A percentile compares a stretch with the other conserved stretches of the same genome.
Conservation (phyloP, 2,113 vertebrate genomes). For the Pterocles orientalis region DNA sequence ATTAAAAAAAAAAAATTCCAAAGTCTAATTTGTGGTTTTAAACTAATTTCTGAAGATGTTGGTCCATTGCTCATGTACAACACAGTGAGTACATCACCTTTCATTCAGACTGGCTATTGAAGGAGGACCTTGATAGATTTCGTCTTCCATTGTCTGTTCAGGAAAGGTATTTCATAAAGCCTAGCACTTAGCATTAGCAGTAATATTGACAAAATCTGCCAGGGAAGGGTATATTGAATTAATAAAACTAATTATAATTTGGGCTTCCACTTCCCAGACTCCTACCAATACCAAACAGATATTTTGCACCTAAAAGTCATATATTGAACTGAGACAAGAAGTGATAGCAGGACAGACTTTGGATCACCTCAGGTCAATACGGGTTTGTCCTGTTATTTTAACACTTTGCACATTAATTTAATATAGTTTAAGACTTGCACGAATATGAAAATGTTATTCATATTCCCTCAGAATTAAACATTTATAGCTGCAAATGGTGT, state of each 20-base stretch:
- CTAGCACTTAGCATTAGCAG: background rate
- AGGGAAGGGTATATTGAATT: background rate
- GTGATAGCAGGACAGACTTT: background rate
- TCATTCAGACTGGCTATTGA: background rate
- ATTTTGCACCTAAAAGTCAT: background rate
- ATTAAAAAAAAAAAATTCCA: no score
- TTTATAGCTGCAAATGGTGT: conserved; percentile 24
- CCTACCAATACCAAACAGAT: background rate
- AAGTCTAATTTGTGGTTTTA: background rate
- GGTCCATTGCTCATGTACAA: background rate
- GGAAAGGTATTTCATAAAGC: background rate
- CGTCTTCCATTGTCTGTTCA: background rate
- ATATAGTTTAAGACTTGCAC: background rate
- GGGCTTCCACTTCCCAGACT: background rate
- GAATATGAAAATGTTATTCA: background rate
- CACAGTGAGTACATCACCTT: background rate
- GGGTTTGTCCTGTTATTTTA: background rate
- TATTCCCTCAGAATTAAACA: conserved; percentile 17
- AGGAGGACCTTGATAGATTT: background rate
- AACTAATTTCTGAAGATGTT: background rate
- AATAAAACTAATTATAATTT: background rate
- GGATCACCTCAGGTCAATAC: background rate
- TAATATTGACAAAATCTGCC: background rate
- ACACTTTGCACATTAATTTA: background rate
- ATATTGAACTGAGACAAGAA: background rate